A percentile compares a stretch with the other conserved stretches of the same genome.
Evolutionary conservation across 2,797 vertebrate species (phyloP).

Genomic region (Pseudomugil gertrudae): DNA sequence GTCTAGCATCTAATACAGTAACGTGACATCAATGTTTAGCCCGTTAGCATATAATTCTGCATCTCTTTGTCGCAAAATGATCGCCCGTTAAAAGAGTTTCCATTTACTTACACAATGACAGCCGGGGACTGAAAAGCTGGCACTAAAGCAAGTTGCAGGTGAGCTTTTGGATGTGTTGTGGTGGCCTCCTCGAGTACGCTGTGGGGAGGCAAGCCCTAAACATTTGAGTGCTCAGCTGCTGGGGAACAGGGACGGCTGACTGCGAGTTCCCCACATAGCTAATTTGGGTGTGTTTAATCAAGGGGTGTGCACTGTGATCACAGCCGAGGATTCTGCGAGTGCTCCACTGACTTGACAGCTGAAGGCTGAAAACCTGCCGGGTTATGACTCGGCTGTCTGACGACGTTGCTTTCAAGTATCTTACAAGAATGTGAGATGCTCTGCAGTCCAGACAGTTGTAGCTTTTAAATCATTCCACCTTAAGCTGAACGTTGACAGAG

Average conservation of each 20-base stretch:
- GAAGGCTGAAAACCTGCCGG: slow-evolving; percentile 38
- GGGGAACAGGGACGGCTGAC: slow-evolving; percentile 36
- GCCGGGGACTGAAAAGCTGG: neutral
- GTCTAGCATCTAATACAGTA: slow-evolving; percentile 48
- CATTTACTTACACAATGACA: neutral
- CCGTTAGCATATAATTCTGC: neutral
- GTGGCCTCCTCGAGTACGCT: slow-evolving; percentile 35
- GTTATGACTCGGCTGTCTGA: slow-evolving; percentile 36
- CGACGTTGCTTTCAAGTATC: slow-evolving; percentile 36
- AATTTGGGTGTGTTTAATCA: slow-evolving; percentile 73
- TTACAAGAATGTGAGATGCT: slow-evolving; percentile 47
- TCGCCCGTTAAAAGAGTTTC: neutral
- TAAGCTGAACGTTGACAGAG: slow-evolving; percentile 23
- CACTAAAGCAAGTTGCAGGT: slow-evolving; percentile 16
- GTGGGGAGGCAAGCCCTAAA: slow-evolving; percentile 23
- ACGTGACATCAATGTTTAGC: neutral
- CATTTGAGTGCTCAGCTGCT: slow-evolving; percentile 66
- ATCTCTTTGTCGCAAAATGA: neutral
- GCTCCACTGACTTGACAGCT: slow-evolving; percentile 49
- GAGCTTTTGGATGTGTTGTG: slow-evolving; percentile 29
- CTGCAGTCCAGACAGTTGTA: slow-evolving; percentile 36
- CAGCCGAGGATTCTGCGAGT: slow-evolving; percentile 43
- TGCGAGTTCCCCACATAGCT: slow-evolving; percentile 71
- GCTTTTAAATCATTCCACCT: slow-evolving; percentile 38
- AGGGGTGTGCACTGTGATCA: slow-evolving; percentile 42